These are phyloP conservation scores for Arremon aurantiirostris DNA, from an alignment of 2,797 vertebrate species.

Conservation along the genomic window DNA sequence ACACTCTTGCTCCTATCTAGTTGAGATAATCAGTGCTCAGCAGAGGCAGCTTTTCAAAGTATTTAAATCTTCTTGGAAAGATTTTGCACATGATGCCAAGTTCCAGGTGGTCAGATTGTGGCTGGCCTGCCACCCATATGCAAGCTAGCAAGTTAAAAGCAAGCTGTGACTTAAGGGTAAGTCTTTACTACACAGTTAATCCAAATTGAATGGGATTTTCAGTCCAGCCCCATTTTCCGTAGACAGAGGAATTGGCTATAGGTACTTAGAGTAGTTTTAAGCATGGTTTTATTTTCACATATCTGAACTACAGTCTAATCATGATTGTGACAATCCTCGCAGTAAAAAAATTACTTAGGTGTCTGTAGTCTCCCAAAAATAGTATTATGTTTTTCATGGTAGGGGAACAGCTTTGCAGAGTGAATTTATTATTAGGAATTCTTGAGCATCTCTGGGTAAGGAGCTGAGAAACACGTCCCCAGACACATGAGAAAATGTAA, in stretches of 20 bases:
- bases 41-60: not conserved
- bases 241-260: not conserved
- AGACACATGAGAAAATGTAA: not conserved
- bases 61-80: not conserved
- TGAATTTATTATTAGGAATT: not conserved
- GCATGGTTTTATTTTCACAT: not conserved
- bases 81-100: not conserved
- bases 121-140: not conserved
- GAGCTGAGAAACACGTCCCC: not conserved
- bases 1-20: not conserved
- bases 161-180: not conserved
- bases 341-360: not conserved
- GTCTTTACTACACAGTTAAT: not conserved
- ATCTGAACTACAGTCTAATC: not conserved
- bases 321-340: not conserved
- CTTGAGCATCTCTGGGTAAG: not conserved
- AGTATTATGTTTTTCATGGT: not conserved
- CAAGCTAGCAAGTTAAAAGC: not conserved
- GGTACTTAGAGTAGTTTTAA: not conserved
- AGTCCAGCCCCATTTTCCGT: not conserved
- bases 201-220: not conserved
- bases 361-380: not conserved
- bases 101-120: not conserved
- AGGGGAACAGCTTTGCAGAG: not conserved
- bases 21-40: not conserved